Percentiles rank a stretch among this genome's conserved stretches.
Conservation (phyloP, 2,888 invertebrate genomes). For the Sipunculus nudus region DNA sequence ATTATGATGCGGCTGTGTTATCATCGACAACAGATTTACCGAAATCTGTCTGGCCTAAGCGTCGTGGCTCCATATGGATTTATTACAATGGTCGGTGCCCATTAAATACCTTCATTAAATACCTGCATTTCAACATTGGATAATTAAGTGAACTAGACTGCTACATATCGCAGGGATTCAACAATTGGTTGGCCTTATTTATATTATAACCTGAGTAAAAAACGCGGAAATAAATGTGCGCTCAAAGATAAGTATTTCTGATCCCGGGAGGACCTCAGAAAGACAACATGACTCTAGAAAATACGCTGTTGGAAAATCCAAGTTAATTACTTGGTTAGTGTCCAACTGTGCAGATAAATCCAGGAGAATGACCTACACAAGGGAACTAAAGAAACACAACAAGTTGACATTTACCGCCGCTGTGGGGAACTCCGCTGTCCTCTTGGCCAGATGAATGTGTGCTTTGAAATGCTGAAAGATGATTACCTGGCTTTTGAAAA, state of each 20-base stretch:
- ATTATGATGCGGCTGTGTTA: slow-evolving; percentile 87
- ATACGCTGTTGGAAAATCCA: slow-evolving; percentile 83
- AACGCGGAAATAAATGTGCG: background rate
- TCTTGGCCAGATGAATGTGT: slow-evolving; percentile 72
- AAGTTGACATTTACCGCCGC: slow-evolving; percentile 58
- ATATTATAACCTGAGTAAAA: slow-evolving; percentile 82
- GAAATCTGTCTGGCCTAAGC: too few relatives aligned
- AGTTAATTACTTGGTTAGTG: slow-evolving; percentile 96
- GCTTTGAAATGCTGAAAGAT: too few relatives aligned
- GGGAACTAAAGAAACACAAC: slow-evolving; percentile 84
- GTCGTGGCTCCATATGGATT: too few relatives aligned
- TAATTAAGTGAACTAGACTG: slow-evolving; percentile 89
- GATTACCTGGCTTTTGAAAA: slow-evolving; percentile 94
- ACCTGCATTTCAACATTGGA: slow-evolving; percentile 79
- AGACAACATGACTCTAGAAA: slow-evolving; percentile 40
- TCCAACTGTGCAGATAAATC: slow-evolving; percentile 96
- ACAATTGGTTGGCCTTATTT: slow-evolving; percentile 97
- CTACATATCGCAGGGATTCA: slow-evolving; percentile 92
- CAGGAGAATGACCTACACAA: slow-evolving; percentile 86
- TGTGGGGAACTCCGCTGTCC: slow-evolving; percentile 84
- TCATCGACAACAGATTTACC: slow-evolving; percentile 57
- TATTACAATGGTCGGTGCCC: slow-evolving; percentile 95
- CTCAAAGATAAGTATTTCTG: too few relatives aligned
- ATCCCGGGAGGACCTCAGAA: too few relatives aligned
- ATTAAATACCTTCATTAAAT: slow-evolving; percentile 85